Evolutionary conservation across 2,113 vertebrate species (phyloP).

Genomic region (Tetrax tetrax): DNA sequence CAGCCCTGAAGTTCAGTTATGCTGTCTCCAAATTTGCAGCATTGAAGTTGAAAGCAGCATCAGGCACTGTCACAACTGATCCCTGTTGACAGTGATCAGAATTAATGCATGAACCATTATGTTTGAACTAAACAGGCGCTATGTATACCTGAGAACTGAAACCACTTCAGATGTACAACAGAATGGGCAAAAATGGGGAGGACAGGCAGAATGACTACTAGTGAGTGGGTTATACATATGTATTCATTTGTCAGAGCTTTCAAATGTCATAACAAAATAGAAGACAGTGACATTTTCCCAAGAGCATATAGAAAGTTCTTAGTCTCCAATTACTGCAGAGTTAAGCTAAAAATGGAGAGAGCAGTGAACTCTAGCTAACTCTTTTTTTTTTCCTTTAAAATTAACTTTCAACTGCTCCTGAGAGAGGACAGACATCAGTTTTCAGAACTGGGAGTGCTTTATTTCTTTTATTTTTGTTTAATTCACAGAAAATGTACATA

Average conservation of each 20-base stretch:
- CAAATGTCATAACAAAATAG: neutral
- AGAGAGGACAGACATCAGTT: neutral
- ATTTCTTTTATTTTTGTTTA: neutral
- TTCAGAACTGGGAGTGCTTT: neutral
- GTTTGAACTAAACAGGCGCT: neutral
- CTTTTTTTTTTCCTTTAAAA: neutral
- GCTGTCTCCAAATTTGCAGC: neutral
- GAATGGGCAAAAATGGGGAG: neutral
- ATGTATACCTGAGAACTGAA: neutral
- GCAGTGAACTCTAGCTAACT: neutral
- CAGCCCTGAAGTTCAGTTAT: neutral
- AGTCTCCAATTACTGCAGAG: neutral
- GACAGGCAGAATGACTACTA: neutral
- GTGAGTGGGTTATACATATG: neutral
- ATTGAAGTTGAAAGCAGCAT: neutral
- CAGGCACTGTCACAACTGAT: neutral
- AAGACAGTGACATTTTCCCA: conserved; percentile 26
- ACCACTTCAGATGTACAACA: neutral
- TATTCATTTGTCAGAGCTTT: conserved; percentile 14
- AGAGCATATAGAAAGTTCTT: neutral
- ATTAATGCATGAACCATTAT: neutral
- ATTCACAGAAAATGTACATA: neutral
- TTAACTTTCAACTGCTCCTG: neutral
- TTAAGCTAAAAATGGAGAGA: neutral
- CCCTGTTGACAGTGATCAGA: neutral